Evolutionary conservation across 2,888 invertebrate species (phyloP).

Genomic region (Myathropa florea): DNA sequence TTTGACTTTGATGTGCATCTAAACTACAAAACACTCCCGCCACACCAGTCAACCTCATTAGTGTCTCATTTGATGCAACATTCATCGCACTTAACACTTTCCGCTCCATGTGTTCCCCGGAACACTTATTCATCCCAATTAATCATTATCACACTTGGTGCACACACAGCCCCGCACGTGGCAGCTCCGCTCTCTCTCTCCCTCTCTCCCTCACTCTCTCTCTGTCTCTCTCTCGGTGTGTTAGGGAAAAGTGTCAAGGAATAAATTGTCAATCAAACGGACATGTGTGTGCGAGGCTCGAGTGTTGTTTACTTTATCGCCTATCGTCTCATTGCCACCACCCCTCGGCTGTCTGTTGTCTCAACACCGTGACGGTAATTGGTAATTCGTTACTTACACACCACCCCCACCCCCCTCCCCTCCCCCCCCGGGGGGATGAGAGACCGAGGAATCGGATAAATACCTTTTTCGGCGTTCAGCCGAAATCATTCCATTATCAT

Average conservation of each 20-base stretch:
- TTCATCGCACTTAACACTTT: conserved; percentile 70
- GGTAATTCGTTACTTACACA: conserved; percentile 62
- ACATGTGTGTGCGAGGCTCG: conserved; percentile 16
- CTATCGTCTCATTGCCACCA: conserved; percentile 8
- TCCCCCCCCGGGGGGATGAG: no score
- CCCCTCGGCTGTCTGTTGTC: not conserved
- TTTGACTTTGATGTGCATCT: conserved; percentile 5
- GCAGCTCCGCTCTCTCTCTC: not conserved
- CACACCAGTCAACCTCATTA: conserved; percentile 65
- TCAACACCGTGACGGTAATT: conserved; percentile 57
- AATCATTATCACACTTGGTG: conserved; percentile 62
- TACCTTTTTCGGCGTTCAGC: conserved; percentile 48
- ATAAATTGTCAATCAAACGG: conserved; percentile 69
- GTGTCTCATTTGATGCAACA: conserved; percentile 68
- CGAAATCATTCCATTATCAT: conserved; percentile 45
- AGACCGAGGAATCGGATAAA: conserved; percentile 61
- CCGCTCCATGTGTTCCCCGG: conserved; percentile 50
- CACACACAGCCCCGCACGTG: conserved; percentile 12
- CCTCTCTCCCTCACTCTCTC: no score
- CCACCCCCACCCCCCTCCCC: no score
- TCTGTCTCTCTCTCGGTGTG: not conserved
- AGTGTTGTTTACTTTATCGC: conserved; percentile 30
- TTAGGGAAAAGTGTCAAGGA: conserved; percentile 43
- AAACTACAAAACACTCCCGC: conserved; percentile 6
- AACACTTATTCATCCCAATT: conserved; percentile 69